Evolutionary conservation across 2,888 invertebrate species (phyloP), one percentile per base, ranked within the genome.

Genomic region (Craniophora ligustri): DNA sequence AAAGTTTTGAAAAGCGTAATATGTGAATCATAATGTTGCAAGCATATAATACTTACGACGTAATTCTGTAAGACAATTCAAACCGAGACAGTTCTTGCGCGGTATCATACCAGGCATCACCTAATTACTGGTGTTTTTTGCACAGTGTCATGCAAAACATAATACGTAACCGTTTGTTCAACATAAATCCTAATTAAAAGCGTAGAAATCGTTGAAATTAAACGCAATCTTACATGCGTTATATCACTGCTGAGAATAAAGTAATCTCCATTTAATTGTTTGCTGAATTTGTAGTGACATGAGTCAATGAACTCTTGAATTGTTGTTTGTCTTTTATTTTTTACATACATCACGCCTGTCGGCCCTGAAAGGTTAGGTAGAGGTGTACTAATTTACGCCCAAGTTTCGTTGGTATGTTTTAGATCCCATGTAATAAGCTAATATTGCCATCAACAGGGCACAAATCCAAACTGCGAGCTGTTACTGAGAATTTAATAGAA

Each of bases 121-220:
- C 35, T 46, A 60, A 60, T 70, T 68, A 53, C 55, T 23, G 6
- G 36, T 35, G 48, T 65, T 61, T 58, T n/a, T 69, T 47, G 7
- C 44, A 38, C 30, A 36, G 53, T 44, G 26, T 68, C 54, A 65
- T 68, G 45, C 56, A 56, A 68, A 64, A 61, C 36, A 38, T 21
- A 31, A 15, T 26, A 55, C 63, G 49, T 65, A 68, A 68, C 49
- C 15, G 21, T 61, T 38, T 38, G 36, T 39, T 36, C 6, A 46
- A 21, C 14, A 44, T 8, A 31, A 38, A 45, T 19, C 23, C 23
- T 26, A 26, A 34, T 45, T 41, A 45, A 62, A 61, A 61, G n/a
- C 54, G 67, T 67, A 48, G 62, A 34, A 61, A 45, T 10, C 21
- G 7, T 44, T 67, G 47, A 47, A 48, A 66, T 45, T 53, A 36